Conservation (phyloP, 2,888 invertebrate genomes). For the Mimumesa dahlbomi region DNA sequence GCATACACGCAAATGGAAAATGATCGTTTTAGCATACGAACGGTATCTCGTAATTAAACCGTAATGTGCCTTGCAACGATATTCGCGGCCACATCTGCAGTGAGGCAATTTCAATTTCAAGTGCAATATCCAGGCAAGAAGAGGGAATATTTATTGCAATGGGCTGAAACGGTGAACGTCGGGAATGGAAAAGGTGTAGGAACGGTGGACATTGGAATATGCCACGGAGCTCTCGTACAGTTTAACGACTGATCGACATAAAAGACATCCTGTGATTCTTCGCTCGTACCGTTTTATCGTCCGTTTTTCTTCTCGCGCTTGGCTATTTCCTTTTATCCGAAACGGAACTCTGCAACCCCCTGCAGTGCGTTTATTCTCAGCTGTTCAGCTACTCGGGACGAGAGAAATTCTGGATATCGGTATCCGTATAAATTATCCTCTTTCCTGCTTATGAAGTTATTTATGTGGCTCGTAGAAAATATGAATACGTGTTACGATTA, state of each 20-base stretch:
- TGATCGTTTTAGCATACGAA: slow-evolving; percentile 24
- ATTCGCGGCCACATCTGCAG: slow-evolving; percentile 48
- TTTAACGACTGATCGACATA: slow-evolving; percentile 58
- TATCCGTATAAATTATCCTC: not conserved
- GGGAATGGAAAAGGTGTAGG: slow-evolving; percentile 14
- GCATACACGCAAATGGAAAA: not conserved
- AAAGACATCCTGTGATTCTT: slow-evolving; percentile 44
- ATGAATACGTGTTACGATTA: not conserved
- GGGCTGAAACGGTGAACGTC: not conserved
- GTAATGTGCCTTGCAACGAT: slow-evolving; percentile 57
- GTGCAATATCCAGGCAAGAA: slow-evolving; percentile 43
- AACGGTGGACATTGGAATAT: slow-evolving; percentile 14
- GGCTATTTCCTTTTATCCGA: slow-evolving; percentile 12
- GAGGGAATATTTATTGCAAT: slow-evolving; percentile 59
- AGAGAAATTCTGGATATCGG: not conserved
- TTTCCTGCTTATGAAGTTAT: not conserved
- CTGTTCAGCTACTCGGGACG: too few species aligned
- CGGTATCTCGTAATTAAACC: slow-evolving; percentile 64
- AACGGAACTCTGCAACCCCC: slow-evolving; percentile 1
- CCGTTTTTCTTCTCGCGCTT: slow-evolving; percentile 8
- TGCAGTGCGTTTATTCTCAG: not conserved
- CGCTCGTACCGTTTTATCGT: slow-evolving; percentile 32
- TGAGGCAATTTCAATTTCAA: slow-evolving; percentile 62
- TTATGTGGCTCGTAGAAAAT: not conserved
- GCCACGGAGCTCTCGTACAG: slow-evolving; percentile 11